Conservation (phyloP, 2,797 vertebrate genomes). For the Morus bassanus region DNA sequence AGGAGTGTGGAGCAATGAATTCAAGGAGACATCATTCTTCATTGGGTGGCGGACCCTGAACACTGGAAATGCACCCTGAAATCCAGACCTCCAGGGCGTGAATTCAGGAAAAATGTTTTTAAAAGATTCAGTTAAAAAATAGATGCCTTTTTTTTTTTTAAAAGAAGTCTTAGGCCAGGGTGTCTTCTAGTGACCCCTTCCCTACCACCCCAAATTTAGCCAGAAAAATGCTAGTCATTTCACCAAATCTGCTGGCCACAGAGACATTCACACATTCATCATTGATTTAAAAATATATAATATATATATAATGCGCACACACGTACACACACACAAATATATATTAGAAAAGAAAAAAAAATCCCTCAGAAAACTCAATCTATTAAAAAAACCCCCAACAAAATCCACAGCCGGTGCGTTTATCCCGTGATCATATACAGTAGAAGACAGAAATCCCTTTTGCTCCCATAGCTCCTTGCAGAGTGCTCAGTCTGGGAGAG, state of each 20-base stretch:
- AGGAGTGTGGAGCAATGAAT: not conserved
- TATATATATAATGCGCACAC: constrained; percentile 28
- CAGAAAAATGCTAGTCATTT: not conserved
- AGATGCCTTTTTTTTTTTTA: not conserved
- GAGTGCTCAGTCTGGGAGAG: not conserved
- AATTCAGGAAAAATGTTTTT: not conserved
- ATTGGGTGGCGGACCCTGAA: not conserved
- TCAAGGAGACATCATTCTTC: not conserved
- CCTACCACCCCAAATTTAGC: not conserved
- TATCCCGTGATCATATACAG: not conserved
- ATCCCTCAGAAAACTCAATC: constrained; percentile 29
- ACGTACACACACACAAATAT: constrained; percentile 40
- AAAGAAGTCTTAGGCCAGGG: not conserved
- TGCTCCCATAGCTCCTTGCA: not conserved
- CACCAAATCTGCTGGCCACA: not conserved
- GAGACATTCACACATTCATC: constrained; percentile 19
- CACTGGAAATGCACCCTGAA: not conserved
- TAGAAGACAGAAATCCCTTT: constrained; percentile 34
- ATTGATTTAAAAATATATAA: constrained; percentile 65
- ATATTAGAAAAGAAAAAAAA: constrained; percentile 45
- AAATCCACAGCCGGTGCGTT: constrained; percentile 22
- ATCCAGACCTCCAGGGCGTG: not conserved
- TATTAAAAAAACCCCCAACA: not conserved
- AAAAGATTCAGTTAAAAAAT: not conserved
- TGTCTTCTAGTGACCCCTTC: not conserved